Percentiles rank a stretch among this genome's conserved stretches.
Evolutionary conservation across 2,113 vertebrate species (phyloP).

Genomic region (Ondatra zibethicus): DNA sequence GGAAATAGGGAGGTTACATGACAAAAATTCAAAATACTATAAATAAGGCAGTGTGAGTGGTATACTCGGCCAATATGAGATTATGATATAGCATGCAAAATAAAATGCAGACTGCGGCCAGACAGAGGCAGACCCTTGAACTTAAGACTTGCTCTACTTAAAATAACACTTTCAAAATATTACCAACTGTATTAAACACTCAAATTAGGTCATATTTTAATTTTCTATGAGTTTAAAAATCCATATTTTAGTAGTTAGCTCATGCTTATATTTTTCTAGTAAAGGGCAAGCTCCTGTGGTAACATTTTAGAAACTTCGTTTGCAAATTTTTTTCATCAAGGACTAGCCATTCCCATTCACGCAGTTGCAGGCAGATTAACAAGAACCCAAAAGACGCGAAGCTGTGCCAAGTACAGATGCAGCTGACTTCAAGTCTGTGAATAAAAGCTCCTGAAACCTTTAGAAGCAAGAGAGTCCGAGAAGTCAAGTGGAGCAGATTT

Average conservation of each 20-base stretch:
- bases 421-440: not conserved
- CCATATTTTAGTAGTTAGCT: not conserved
- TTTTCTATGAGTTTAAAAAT: conserved; percentile 17
- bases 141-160: conserved; percentile 5
- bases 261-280: not conserved
- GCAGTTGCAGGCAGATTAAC: not conserved
- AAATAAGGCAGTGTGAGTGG: conserved; percentile 2
- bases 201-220: conserved; percentile 42
- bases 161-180: conserved; percentile 40
- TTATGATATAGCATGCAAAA: conserved; percentile 49
- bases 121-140: not conserved
- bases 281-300: not conserved
- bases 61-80: not conserved
- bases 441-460: not conserved
- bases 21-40: not conserved
- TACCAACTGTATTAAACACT: not conserved
- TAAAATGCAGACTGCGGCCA: not conserved
- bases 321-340: not conserved
- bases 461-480: not conserved
- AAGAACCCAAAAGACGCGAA: conserved; percentile 18
- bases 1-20: not conserved
- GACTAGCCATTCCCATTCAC: not conserved
- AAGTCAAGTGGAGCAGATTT: not conserved
- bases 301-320: conserved; percentile 7
- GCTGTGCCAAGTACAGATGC: not conserved